Conservation (phyloP, 2,888 invertebrate species). For the Microdon myrmicae region DNA sequence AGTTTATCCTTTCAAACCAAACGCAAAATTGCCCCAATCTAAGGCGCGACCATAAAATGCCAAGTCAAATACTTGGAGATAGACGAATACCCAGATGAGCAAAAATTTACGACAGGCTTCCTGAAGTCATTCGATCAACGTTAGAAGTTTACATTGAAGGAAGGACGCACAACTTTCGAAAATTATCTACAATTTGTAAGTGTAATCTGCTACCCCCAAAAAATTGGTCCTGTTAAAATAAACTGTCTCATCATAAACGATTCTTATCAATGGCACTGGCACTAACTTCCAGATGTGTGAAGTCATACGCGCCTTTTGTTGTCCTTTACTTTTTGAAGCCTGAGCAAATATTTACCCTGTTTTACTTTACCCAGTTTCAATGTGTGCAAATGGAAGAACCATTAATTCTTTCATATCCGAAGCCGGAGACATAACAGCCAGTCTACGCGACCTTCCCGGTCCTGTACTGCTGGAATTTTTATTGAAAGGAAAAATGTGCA, state of each 20-base stretch:
- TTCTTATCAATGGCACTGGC: slow-evolving; percentile 19
- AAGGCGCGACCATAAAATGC: too few relatives aligned
- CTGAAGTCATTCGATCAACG: too few relatives aligned
- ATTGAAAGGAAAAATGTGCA: slow-evolving; percentile 1
- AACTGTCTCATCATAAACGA: slow-evolving; percentile 9
- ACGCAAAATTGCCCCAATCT: too few relatives aligned
- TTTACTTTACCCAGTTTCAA: slow-evolving; percentile 3
- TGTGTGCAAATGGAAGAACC: slow-evolving; percentile 7
- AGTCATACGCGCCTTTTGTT: too few relatives aligned
- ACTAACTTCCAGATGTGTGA: slow-evolving; percentile 18
- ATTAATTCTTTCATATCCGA: slow-evolving; percentile 22
- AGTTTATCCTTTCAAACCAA: too few relatives aligned
- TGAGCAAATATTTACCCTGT: slow-evolving; percentile 1
- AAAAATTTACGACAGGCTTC: too few relatives aligned
- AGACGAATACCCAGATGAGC: too few relatives aligned
- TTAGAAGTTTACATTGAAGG: too few relatives aligned
- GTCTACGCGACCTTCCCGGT: too few relatives aligned
- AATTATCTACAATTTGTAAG: slow-evolving; percentile 14
- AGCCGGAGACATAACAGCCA: too few relatives aligned
- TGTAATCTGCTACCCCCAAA: slow-evolving; percentile 10
- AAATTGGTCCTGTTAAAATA: slow-evolving; percentile 1
- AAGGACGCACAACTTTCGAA: slow-evolving; percentile 1
- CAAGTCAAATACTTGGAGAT: too few relatives aligned
- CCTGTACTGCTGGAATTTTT: slow-evolving; percentile 14
- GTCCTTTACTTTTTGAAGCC: slow-evolving; percentile 5